Evolutionary conservation across 1,140 invertebrate genomes (phyloP).

Genomic region (Pentalonia nigronervosa): DNA sequence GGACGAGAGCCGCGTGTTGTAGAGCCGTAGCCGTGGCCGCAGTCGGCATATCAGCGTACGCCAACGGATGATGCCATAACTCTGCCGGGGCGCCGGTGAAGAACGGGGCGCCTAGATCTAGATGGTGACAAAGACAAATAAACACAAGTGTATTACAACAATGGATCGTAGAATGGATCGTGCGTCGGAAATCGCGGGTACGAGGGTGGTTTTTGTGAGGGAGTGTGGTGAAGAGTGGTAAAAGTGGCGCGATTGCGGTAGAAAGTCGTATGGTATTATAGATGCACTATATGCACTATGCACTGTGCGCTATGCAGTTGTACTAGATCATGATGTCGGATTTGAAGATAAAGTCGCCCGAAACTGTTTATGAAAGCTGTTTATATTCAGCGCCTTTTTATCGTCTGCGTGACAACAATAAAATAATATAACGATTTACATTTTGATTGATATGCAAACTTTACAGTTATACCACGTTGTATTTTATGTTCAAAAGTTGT

Average conservation of each 20-base stretch:
- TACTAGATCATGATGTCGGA: not conserved
- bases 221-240: not conserved
- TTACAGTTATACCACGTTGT: not conserved
- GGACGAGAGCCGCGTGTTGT: slow-evolving; percentile 88
- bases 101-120: slow-evolving; percentile 92
- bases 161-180: not conserved
- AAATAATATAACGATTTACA: not conserved
- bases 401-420: not conserved
- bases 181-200: not conserved
- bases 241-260: not conserved
- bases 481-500: not conserved
- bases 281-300: not conserved
- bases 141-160: not conserved
- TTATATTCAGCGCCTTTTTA: not conserved
- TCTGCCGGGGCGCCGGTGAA: slow-evolving; percentile 87
- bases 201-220: not conserved
- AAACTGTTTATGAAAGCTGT: not conserved
- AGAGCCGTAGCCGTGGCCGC: slow-evolving; percentile 80
- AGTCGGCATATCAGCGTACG: slow-evolving; percentile 72
- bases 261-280: not conserved
- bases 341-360: not conserved
- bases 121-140: slow-evolving; percentile 59
- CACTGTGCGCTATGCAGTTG: not conserved
- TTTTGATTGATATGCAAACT: too few relatives aligned
- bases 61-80: slow-evolving; percentile 91